These are phyloP conservation scores for Holcopasites calliopsidis DNA, from an alignment of 1,140 invertebrate genomes.

Conservation along the genomic window DNA sequence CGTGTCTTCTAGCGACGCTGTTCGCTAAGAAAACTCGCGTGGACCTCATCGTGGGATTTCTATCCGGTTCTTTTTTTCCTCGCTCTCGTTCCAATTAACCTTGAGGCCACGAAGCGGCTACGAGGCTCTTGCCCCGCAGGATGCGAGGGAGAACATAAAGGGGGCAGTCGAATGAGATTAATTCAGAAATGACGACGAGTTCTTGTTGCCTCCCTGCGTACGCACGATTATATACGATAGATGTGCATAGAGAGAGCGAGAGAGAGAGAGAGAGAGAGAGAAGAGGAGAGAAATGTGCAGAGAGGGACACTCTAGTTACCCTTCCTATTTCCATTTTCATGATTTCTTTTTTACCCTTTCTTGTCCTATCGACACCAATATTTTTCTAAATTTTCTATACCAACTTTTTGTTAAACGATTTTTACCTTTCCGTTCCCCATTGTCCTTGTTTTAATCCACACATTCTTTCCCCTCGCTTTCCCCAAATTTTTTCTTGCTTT, in stretches of 20 bases:
- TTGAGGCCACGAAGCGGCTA: conserved; percentile 62
- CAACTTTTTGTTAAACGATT: background rate
- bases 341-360: background rate
- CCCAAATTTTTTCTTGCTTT: no score
- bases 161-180: conserved; percentile 74
- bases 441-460: no score
- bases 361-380: background rate
- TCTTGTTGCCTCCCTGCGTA: conserved; percentile 52
- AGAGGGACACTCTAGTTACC: background rate
- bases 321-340: background rate
- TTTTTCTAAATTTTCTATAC: background rate
- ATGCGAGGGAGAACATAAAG: conserved; percentile 66
- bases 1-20: background rate
- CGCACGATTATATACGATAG: conserved; percentile 29
- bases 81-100: conserved; percentile 72
- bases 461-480: background rate
- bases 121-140: conserved; percentile 52
- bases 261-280: no score
- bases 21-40: conserved; percentile 13
- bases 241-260: background rate
- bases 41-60: conserved; percentile 15
- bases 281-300: background rate
- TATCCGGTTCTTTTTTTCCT: conserved; percentile 37
- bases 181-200: conserved; percentile 66
- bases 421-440: background rate